Base-by-base conservation (phyloP, 1,140 invertebrate species). In the Anastrepha ludens region DNA sequence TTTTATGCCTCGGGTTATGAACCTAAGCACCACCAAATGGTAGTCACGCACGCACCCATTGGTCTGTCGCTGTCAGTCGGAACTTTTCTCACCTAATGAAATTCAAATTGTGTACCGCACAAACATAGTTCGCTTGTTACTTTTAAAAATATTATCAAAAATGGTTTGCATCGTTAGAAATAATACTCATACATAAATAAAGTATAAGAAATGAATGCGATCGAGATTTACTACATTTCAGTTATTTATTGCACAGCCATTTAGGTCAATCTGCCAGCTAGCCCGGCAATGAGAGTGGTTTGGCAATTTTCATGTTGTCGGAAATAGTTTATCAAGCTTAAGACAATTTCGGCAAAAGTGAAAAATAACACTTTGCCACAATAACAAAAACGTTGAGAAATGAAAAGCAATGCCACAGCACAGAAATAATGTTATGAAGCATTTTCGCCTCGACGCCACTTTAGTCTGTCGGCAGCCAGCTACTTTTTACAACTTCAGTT, bases 301-400 rank as follows among this genome's bases (percentile, higher is more conserved):
- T 67, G 20, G 64, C 64, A 39, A 67, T 67, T 67, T 67, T 74
- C 70, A 47, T 47, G 41, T 47, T n/a, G 70, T 74, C 70, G 70
- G 70, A 74, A 74, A 74, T 47, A 74, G 67, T 74, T 50, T 74
- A 74, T 74, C 17, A 47, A 47, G 70, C 70, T 74, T 74, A 74
- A 47, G 17, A 47, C 70, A 74, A 47, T 50, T 74, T 74, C 29
- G 39, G 15, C 39, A 47, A 44, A 74, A 74, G 44, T 47, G 44
- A 50, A 74, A 74, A 74, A 74, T 44, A 67, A 67, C 64, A 67
- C 64, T 67, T 67, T 74, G 44, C 39, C 41, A 74, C 13, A 74
- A n/a, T 13, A 62, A 62, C 60, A 62, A 17, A 62, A n/a, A 55
- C 50, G 11, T 13, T 20, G 17, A 13, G 44, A 74, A 47, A 74